Evolutionary conservation across 2,113 vertebrate species (phyloP).

Genomic region (Salminus brasiliensis): DNA sequence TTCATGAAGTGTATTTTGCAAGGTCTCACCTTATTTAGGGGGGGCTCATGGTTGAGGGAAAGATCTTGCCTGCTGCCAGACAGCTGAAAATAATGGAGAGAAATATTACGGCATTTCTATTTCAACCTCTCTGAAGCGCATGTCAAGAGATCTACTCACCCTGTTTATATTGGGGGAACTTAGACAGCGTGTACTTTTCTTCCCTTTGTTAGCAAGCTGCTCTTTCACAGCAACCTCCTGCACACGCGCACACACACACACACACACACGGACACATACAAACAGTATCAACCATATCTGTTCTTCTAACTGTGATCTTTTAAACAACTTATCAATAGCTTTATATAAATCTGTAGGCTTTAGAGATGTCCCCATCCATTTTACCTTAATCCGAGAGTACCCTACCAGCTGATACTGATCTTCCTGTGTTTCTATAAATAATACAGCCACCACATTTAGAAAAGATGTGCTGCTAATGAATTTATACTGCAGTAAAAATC

Average conservation of each 20-base stretch:
- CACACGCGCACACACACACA: conserved; percentile 38
- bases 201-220: conserved; percentile 85
- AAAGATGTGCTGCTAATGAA: no score
- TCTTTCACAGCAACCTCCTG: conserved; percentile 96
- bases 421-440: no score
- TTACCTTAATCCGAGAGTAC: no score
- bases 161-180: conserved; percentile 92
- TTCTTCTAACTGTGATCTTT: no score
- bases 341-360: no score
- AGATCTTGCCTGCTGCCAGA: conserved; percentile 93
- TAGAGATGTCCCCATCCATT: no score
- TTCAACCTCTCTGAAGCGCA: background rate
- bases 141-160: conserved; percentile 69
- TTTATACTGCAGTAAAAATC: no score
- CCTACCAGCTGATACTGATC: no score
- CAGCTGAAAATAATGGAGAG: conserved; percentile 73
- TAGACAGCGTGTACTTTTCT: conserved; percentile 83
- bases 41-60: conserved; percentile 78
- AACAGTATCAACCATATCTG: no score
- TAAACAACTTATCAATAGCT: no score
- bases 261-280: background rate
- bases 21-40: conserved; percentile 77
- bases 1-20: background rate
- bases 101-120: background rate
- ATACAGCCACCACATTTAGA: no score